These are phyloP conservation scores for Nematostella vectensis DNA, from an alignment of 92 coral and sea anemone species.

Conservation along the genomic window DNA sequence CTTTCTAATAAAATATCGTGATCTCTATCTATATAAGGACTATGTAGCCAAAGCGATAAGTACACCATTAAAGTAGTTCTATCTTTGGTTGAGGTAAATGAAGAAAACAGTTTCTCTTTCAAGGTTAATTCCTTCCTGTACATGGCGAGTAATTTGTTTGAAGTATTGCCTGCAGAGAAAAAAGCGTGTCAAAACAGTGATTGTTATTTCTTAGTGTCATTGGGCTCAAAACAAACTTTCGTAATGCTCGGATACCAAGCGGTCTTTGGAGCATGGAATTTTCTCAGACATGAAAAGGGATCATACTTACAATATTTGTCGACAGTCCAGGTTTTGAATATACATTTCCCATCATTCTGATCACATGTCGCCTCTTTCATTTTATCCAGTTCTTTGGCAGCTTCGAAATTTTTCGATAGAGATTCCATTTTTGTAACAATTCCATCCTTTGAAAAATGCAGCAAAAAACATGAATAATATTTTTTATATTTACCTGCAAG, in stretches of 20 bases:
- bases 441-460: constrained; percentile 38
- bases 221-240: background rate
- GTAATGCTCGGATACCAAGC: no score
- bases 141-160: constrained; percentile 54
- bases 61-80: constrained; percentile 68
- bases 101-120: constrained; percentile 68
- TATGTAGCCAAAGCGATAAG: constrained; percentile 85
- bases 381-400: constrained; percentile 46
- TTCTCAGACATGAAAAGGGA: no score
- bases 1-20: constrained; percentile 58
- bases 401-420: constrained; percentile 59
- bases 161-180: constrained; percentile 41
- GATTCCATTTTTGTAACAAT: constrained; percentile 60
- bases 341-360: constrained; percentile 11
- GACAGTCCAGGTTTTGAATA: constrained; percentile 72
- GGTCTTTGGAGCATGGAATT: no score
- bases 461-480: no score
- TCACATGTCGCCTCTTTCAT: constrained; percentile 29
- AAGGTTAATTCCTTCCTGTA: constrained; percentile 60
- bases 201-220: background rate
- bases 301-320: constrained; percentile 78
- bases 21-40: constrained; percentile 69
- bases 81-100: constrained; percentile 51
- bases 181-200: background rate
- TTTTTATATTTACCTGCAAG: background rate